Percentiles rank a stretch among this genome's conserved stretches.
These are phyloP conservation scores for Stichodactyla mertensii DNA, from an alignment of 64 coral and sea anemone species.

Conservation along the genomic window DNA sequence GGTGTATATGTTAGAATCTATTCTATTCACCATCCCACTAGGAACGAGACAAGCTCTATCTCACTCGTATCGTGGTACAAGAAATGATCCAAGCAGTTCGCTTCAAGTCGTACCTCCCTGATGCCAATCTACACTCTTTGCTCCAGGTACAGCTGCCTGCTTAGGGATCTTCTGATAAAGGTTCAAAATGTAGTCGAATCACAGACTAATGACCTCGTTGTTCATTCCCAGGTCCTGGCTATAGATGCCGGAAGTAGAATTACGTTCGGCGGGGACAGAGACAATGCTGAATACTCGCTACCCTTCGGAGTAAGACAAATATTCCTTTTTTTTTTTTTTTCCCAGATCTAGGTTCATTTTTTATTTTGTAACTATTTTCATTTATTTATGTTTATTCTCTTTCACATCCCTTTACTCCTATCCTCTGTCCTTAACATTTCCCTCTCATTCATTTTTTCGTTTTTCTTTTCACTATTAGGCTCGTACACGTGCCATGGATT, in stretches of 20 bases:
- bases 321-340: background rate
- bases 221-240: conserved; percentile 56
- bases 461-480: conserved; percentile 24
- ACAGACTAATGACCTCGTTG: background rate
- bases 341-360: background rate
- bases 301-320: conserved; percentile 40
- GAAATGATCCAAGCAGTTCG: conserved; percentile 76
- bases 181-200: background rate
- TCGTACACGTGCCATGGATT: conserved; percentile 89
- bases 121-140: conserved; percentile 77
- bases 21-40: background rate
- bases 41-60: conserved; percentile 90
- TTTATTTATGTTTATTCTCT: no score
- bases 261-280: conserved; percentile 67
- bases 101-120: conserved; percentile 82
- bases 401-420: no score
- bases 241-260: conserved; percentile 92
- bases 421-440: background rate
- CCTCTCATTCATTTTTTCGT: background rate
- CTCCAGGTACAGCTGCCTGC: conserved; percentile 34
- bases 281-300: conserved; percentile 54
- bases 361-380: no score
- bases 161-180: background rate
- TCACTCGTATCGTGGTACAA: conserved; percentile 78
- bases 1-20: no score